Percentiles rank a stretch among this genome's conserved stretches.
Evolutionary conservation across 2,888 invertebrate species (phyloP).

Genomic region (Lamellibrachia satsuma): DNA sequence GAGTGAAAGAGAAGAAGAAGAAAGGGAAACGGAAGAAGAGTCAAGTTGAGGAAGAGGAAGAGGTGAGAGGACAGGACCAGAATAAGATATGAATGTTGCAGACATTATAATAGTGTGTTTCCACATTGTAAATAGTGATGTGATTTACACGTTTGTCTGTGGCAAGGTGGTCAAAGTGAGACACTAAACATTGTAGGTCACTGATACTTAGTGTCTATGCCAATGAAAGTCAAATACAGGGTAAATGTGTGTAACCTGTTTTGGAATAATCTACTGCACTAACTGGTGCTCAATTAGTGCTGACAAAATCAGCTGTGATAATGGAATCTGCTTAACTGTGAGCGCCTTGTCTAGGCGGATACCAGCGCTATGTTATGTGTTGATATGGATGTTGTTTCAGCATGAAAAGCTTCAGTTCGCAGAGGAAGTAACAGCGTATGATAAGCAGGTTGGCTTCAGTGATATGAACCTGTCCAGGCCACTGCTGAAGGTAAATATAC

Average conservation of each 20-base stretch:
- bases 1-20: conserved; percentile 48
- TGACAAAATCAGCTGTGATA: neutral
- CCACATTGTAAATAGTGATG: neutral
- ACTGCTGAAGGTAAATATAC: conserved; percentile 76
- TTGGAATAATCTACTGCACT: too few relatives aligned
- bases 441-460: conserved; percentile 53
- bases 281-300: too few relatives aligned
- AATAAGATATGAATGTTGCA: too few relatives aligned
- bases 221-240: too few relatives aligned
- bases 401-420: conserved; percentile 56
- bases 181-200: too few relatives aligned
- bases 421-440: conserved; percentile 56
- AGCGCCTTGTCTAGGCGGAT: conserved; percentile 21
- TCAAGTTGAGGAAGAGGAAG: conserved; percentile 44
- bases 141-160: too few relatives aligned
- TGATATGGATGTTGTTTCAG: neutral
- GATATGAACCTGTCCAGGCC: conserved; percentile 97
- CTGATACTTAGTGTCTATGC: too few relatives aligned
- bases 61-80: conserved; percentile 38
- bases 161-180: too few relatives aligned
- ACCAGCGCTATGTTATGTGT: conserved; percentile 27
- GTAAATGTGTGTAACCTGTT: too few relatives aligned
- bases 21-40: conserved; percentile 49
- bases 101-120: neutral
- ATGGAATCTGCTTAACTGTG: neutral